phyloP scores from a whole-genome alignment of 2,888 invertebrate genomes.

The Leucophora obtusa region DNA sequence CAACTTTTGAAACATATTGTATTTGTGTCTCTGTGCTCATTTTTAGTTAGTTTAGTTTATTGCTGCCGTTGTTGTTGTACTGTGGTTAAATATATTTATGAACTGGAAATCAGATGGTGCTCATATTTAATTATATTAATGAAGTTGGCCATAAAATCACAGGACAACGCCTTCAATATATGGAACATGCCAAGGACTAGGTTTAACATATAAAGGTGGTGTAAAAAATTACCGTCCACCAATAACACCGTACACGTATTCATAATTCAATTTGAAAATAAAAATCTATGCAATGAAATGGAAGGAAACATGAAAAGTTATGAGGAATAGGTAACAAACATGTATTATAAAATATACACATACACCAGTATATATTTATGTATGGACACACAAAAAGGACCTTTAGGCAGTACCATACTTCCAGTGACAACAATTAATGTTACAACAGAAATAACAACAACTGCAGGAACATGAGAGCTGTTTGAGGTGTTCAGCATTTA shows the following conservation, averaged over 20 bases:
- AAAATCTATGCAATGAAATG: neutral
- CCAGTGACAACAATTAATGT: slow-evolving; percentile 2
- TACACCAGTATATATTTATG: too few species aligned
- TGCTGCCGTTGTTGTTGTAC: neutral
- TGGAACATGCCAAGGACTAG: neutral
- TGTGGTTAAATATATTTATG: slow-evolving; percentile 17
- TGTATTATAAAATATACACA: too few species aligned
- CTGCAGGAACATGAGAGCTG: neutral
- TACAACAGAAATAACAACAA: slow-evolving; percentile 6
- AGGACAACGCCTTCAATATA: slow-evolving; percentile 65
- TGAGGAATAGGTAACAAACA: neutral
- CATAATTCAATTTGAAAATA: slow-evolving; percentile 49
- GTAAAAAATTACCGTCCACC: slow-evolving; percentile 9
- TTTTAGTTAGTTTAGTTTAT: slow-evolving; percentile 3
- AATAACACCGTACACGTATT: slow-evolving; percentile 28
- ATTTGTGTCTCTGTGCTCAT: too few species aligned
- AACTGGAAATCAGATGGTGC: slow-evolving; percentile 64
- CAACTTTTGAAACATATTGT: too few species aligned
- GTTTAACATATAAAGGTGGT: neutral
- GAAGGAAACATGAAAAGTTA: neutral
- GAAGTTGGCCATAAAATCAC: slow-evolving; percentile 74
- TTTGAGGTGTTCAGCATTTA: slow-evolving; percentile 16
- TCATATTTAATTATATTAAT: slow-evolving; percentile 74
- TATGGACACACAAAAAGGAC: neutral
- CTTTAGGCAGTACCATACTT: slow-evolving; percentile 5